These are phyloP conservation scores for Prunella fulvescens DNA, from an alignment of 2,113 vertebrate genomes.

Conservation along the genomic window DNA sequence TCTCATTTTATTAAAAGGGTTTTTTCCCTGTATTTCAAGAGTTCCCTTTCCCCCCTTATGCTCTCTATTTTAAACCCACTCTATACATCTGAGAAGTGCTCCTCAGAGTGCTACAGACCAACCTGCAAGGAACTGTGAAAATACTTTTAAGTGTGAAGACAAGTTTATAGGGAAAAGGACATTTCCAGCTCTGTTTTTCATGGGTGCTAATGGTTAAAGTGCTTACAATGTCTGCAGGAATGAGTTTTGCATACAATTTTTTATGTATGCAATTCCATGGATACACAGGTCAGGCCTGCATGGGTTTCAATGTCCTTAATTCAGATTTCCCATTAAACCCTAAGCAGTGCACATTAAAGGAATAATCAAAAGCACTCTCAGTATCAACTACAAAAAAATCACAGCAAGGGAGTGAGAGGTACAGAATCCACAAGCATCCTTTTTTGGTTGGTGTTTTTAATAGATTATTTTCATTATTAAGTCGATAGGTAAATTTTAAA, in stretches of 20 bases:
- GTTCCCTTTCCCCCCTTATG: background rate
- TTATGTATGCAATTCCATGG: background rate
- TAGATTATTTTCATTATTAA: background rate
- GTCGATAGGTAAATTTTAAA: background rate
- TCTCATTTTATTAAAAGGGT: slow-evolving; percentile 66
- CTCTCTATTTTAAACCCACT: slow-evolving; percentile 53
- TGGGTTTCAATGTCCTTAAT: background rate
- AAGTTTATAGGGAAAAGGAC: background rate
- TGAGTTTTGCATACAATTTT: background rate
- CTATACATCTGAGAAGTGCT: background rate
- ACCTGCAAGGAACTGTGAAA: background rate
- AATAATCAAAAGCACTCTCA: background rate
- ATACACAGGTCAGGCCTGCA: background rate
- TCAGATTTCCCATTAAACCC: background rate
- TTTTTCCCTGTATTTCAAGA: slow-evolving; percentile 34
- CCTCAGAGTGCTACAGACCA: background rate
- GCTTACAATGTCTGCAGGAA: no score
- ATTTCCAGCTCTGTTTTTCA: background rate
- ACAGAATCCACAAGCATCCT: background rate
- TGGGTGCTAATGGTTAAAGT: background rate
- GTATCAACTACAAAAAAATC: background rate
- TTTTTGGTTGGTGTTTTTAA: background rate
- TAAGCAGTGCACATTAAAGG: background rate
- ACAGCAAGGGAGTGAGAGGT: background rate
- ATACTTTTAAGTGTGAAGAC: background rate